Conservation (phyloP, 2,113 vertebrate genomes). For the Epinephelus cyanopodus region DNA sequence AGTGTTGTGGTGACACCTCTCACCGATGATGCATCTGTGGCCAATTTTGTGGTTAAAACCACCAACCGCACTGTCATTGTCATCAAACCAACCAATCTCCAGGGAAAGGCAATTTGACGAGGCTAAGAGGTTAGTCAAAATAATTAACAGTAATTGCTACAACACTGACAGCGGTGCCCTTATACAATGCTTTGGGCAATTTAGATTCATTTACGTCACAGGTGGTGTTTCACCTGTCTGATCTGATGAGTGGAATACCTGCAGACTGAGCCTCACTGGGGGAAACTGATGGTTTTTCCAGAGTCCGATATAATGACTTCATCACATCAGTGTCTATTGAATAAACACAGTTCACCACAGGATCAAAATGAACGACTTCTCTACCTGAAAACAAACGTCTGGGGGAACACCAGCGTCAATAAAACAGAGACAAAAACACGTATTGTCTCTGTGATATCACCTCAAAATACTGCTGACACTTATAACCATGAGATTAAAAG, state of each 20-base stretch:
- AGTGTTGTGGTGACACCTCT: constrained; percentile 81
- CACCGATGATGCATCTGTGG: constrained; percentile 86
- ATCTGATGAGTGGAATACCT: constrained; percentile 81
- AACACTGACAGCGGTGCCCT: constrained; percentile 34
- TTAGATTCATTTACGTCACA: constrained; percentile 45
- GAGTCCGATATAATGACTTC: background rate
- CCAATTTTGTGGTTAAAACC: constrained; percentile 86
- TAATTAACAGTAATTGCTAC: constrained; percentile 55
- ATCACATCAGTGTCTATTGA: background rate
- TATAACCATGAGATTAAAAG: background rate
- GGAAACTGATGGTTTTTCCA: constrained; percentile 81
- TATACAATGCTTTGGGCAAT: constrained; percentile 44
- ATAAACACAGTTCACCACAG: background rate
- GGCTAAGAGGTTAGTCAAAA: constrained; percentile 51
- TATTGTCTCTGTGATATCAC: background rate
- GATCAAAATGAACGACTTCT: constrained; percentile 1
- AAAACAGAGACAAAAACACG: background rate
- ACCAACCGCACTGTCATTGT: constrained; percentile 83
- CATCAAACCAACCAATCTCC: constrained; percentile 85
- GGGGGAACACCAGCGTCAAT: background rate
- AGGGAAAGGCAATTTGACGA: constrained; percentile 53
- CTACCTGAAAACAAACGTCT: background rate
- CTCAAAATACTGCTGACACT: background rate
- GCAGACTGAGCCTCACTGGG: constrained; percentile 80
- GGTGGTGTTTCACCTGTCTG: constrained; percentile 78